These are phyloP conservation scores for Xiphorhynchus erythropygius DNA, from an alignment of 2,797 vertebrate genomes.

Conservation along the genomic window DNA sequence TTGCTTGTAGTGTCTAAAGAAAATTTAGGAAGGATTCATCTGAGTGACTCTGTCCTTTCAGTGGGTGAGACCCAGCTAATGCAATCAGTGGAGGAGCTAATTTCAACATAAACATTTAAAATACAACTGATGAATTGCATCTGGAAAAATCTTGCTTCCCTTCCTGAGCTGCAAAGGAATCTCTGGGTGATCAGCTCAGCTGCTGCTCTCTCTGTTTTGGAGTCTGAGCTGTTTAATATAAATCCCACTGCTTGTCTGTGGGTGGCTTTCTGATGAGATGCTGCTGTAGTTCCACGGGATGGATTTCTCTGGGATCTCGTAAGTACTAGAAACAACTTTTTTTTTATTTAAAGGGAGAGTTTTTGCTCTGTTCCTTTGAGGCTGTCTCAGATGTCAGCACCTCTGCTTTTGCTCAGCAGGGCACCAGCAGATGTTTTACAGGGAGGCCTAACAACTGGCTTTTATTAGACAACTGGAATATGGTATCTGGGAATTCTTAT, in stretches of 20 bases:
- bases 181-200: neutral
- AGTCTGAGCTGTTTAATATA: neutral
- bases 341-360: neutral
- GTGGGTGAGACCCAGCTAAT: neutral
- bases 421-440: neutral
- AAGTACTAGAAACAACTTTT: neutral
- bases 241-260: neutral
- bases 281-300: neutral
- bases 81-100: neutral
- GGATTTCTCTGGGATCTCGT: neutral
- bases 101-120: neutral
- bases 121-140: neutral
- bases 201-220: neutral
- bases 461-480: neutral
- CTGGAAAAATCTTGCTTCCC: neutral
- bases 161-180: neutral
- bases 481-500: neutral
- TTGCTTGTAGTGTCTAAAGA: neutral
- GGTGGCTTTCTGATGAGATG: neutral
- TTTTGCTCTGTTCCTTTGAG: neutral
- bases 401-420: neutral
- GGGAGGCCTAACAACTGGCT: neutral
- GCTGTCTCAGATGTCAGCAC: neutral
- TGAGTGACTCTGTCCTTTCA: neutral
- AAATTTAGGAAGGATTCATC: neutral